Percentiles rank a stretch among this genome's conserved stretches.
phyloP scores from a whole-genome alignment of 2,113 vertebrate species.

The Elephas maximus region DNA sequence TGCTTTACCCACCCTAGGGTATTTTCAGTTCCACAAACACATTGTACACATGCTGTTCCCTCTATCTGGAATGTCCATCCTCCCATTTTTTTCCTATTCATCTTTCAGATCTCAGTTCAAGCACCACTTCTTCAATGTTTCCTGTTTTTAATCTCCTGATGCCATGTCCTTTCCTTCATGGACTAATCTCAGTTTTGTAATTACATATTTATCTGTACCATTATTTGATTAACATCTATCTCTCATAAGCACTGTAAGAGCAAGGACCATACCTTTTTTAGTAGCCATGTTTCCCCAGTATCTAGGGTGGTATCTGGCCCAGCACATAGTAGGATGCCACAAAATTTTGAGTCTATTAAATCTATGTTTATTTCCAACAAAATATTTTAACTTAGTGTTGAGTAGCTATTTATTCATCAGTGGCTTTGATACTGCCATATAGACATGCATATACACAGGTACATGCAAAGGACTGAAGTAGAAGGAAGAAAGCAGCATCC shows the following conservation, averaged over 20 bases:
- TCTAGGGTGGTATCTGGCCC: background rate
- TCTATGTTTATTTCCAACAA: constrained; percentile 38
- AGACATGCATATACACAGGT: background rate
- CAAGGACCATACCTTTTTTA: background rate
- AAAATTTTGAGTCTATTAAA: constrained; percentile 50
- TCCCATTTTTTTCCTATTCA: background rate
- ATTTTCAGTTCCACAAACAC: background rate
- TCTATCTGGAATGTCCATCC: background rate
- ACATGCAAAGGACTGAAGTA: background rate
- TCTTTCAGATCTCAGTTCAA: constrained; percentile 43
- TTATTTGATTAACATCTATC: constrained; percentile 29
- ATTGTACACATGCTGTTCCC: background rate
- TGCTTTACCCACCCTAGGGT: background rate
- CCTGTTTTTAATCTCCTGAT: constrained; percentile 12
- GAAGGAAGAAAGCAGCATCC: background rate
- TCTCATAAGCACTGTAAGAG: background rate
- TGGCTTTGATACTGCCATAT: background rate
- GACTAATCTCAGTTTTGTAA: background rate
- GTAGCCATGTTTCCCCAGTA: background rate
- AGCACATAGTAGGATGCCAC: constrained; percentile 28
- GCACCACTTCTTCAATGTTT: background rate
- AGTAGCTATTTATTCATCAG: background rate
- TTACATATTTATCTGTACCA: background rate
- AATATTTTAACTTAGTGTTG: constrained; percentile 10
- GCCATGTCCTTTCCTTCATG: constrained; percentile 3